Percentiles rank a stretch among this genome's conserved stretches.
Evolutionary conservation across 1,140 invertebrate species (phyloP).

Genomic region (Scaptomyza graminum): DNA sequence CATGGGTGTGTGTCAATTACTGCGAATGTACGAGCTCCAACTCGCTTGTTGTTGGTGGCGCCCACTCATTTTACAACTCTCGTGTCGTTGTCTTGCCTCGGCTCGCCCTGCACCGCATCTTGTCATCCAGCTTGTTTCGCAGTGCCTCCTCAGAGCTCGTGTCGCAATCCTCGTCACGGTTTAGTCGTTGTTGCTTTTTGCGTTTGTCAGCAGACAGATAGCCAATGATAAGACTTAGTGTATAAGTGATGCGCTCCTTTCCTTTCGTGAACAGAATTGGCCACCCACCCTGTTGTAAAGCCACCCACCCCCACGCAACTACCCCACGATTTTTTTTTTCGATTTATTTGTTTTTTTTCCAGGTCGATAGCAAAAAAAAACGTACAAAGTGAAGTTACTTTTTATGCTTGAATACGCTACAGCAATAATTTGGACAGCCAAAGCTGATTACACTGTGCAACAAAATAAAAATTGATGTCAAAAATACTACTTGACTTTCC

Average conservation of each 20-base stretch:
- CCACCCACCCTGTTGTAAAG: conserved; percentile 11
- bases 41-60: conserved; percentile 8
- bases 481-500: too few relatives aligned
- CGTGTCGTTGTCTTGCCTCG: background rate
- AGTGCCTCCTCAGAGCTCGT: conserved; percentile 17
- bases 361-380: too few relatives aligned
- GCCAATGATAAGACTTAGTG: conserved; percentile 61
- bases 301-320: conserved; percentile 1
- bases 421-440: too few relatives aligned
- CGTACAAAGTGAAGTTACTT: too few relatives aligned
- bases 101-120: background rate
- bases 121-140: background rate
- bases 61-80: conserved; percentile 33
- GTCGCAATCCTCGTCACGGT: conserved; percentile 11
- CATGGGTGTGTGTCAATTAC: background rate
- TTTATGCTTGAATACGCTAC: too few relatives aligned
- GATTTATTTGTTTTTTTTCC: background rate
- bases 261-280: conserved; percentile 1
- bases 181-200: conserved; percentile 33
- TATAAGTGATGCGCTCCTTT: conserved; percentile 51
- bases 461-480: too few relatives aligned
- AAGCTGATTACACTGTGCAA: too few relatives aligned
- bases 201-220: conserved; percentile 61
- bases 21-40: conserved; percentile 9
- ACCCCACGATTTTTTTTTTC: background rate